phyloP scores from a whole-genome alignment of 1,140 invertebrate genomes.

The Oscheius sp. region DNA sequence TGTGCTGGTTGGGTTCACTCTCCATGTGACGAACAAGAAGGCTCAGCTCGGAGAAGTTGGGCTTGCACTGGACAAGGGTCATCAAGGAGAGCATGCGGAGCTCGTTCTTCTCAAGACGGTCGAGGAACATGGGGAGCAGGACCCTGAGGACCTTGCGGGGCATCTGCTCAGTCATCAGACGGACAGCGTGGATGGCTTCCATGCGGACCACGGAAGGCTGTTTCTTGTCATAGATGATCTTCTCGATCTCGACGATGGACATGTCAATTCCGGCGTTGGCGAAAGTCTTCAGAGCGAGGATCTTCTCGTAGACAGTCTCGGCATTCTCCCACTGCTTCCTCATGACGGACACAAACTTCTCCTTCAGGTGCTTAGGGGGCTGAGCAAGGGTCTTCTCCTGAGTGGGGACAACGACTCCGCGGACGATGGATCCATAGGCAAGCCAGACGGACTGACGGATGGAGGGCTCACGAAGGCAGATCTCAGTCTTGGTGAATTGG shows the following conservation, averaged over 20 bases:
- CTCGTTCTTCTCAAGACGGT: slow-evolving; percentile 46
- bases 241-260: slow-evolving; percentile 41
- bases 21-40: slow-evolving; percentile 45
- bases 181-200: slow-evolving; percentile 55
- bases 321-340: slow-evolving; percentile 30
- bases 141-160: slow-evolving; percentile 49
- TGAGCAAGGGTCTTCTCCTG: slow-evolving; percentile 10
- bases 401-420: slow-evolving; percentile 9
- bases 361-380: neutral
- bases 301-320: slow-evolving; percentile 31
- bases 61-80: slow-evolving; percentile 42
- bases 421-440: slow-evolving; percentile 27
- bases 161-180: slow-evolving; percentile 42
- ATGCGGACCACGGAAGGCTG: slow-evolving; percentile 43
- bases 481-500: neutral
- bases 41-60: slow-evolving; percentile 35
- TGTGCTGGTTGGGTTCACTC: slow-evolving; percentile 50
- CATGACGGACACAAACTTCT: slow-evolving; percentile 21
- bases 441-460: slow-evolving; percentile 30
- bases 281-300: slow-evolving; percentile 45
- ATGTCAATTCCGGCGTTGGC: slow-evolving; percentile 55
- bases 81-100: slow-evolving; percentile 52
- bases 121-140: slow-evolving; percentile 49
- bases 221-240: slow-evolving; percentile 45
- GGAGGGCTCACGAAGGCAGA: neutral